Evolutionary conservation across 2,888 invertebrate species (phyloP), one percentile per base, ranked within the genome.

Genomic region (Aspidiotus destructor): DNA sequence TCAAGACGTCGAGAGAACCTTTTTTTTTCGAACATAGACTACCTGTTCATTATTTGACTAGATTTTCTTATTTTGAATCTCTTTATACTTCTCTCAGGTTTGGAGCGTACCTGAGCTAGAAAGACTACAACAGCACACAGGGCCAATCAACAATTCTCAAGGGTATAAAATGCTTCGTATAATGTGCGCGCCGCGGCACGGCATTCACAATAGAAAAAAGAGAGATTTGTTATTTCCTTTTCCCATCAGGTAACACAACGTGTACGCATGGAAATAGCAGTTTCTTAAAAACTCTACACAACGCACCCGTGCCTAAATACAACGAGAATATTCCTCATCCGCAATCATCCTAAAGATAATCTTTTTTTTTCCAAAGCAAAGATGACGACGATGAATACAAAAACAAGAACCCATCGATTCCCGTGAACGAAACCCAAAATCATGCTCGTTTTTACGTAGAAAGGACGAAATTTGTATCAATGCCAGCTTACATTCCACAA

Each of bases 41-140:
- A 48, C 48, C 48, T 48, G 48, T 48, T 48, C n/a, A 48, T 48
- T 48, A 48, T 48, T 48, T 48, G n/a, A n/a, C n/a, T 48, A 48
- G 48, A 48, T 13, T 48, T 48, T 48, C n/a, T 48, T 48, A 11
- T 48, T 48, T 6, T 48, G n/a, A n/a, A 48, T 13, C n/a, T 48
- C n/a, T 48, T 48, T 48, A 11, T 48, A 13, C 48, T 48, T 48
- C n/a, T 48, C n/a, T 48, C 48, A 48, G n/a, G n/a, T 28, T 28
- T 28, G 28, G 28, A 48, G 10, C 48, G 48, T 48, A 48, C 48
- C 48, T 28, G 28, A 28, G 28, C 28, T n/a, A 48, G 48, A 11
- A n/a, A 48, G 48, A 48, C 48, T 48, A 48, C n/a, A 48, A 11
- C 48, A 48, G 28, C 28, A 28, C 28, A 48, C 11, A 48, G 48